Conservation (phyloP, 2,797 vertebrate species). For the Melopsittacus undulatus region DNA sequence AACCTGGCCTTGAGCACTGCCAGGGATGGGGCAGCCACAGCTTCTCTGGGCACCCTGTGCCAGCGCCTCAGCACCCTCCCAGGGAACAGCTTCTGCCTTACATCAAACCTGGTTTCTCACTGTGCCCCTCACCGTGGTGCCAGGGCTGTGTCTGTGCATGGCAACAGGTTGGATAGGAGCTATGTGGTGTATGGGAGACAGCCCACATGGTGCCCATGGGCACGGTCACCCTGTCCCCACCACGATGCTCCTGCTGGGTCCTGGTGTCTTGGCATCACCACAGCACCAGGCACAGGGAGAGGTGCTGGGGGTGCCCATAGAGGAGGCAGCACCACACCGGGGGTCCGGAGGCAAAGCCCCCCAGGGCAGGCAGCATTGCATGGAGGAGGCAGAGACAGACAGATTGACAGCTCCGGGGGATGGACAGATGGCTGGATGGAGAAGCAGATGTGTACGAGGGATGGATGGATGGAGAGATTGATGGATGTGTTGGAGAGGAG, state of each 20-base stretch:
- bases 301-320: not conserved
- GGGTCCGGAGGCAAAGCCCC: not conserved
- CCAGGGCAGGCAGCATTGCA: not conserved
- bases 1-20: not conserved
- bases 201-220: not conserved
- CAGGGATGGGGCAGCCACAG: not conserved
- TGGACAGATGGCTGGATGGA: constrained; percentile 15
- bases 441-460: constrained; percentile 15
- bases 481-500: constrained; percentile 31
- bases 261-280: not conserved
- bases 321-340: accelerated
- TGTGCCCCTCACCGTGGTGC: not conserved
- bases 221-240: not conserved
- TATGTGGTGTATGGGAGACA: not conserved
- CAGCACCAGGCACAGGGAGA: accelerated
- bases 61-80: not conserved
- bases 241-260: too few relatives aligned
- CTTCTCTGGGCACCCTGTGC: not conserved
- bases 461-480: not conserved
- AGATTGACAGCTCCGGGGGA: constrained; percentile 58
- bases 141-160: accelerated
- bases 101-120: not conserved
- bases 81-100: not conserved
- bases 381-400: not conserved
- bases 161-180: not conserved